Base-by-base conservation (phyloP, 1,140 invertebrate species). In the Monochamus saltuarius region DNA sequence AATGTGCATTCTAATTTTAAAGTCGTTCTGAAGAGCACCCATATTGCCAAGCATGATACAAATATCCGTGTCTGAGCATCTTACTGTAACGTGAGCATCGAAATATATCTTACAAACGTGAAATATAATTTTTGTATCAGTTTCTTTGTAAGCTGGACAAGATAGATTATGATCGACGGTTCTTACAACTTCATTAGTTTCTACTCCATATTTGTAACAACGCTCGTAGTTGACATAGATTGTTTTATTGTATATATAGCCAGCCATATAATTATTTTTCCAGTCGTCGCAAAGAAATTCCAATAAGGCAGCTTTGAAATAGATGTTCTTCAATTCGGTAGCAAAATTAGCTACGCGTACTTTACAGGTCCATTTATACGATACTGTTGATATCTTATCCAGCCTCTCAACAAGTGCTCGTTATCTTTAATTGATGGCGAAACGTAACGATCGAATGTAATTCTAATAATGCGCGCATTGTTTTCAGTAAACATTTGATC, bases 41-140 rank as follows among this genome's bases (percentile, higher is more conserved):
- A 74, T 71, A 63, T 74, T 66, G 10, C 57, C 69, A 1, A 75
- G 42, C 61, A 74, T 60, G 13, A 74, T 74, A 14, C 70, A 47
- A 53, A 77, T 67, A 58, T 77, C 73, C 11, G 70, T 70, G 61
- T 73, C 66, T 9, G 69, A 68, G 22, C 56, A 67, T 54, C 61
- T 54, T 16, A 73, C 61, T n/a, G 45, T 43, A 54, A 72, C 59
- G 43, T 63, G 54, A 47, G 46, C 55, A 51, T 67, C 46, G 53
- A 14, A 37, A 51, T 65, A 52, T n/a, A 62, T 46, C 38, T 65
- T 45, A 52, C 64, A 69, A 47, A 60, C 46, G 58, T 65, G 69
- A 63, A 56, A 71, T 50, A 62, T 51, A 37, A 70, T 67, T 59
- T 67, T 69, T 35, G 63, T 72, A 55, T 68, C 72, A 37, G 67